Evolutionary conservation across 2,888 invertebrate genomes (phyloP).

Genomic region (Campoplex capitator): DNA sequence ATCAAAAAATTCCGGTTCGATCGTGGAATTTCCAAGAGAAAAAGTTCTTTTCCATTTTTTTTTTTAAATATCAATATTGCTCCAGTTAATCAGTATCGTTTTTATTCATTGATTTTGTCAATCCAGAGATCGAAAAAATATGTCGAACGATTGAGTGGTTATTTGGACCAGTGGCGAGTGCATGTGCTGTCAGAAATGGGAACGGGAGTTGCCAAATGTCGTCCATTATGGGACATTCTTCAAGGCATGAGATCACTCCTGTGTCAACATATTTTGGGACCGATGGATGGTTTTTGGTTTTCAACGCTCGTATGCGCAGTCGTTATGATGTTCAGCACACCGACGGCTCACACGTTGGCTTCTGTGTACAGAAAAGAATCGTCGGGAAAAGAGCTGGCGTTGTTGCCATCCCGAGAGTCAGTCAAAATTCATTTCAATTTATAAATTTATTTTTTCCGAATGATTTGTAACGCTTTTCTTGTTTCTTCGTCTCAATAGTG

Average conservation of each 20-base stretch:
- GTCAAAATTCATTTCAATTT: conserved; percentile 52
- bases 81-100: not conserved
- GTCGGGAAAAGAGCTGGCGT: conserved; percentile 71
- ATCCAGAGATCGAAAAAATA: conserved; percentile 87
- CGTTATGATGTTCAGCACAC: conserved; percentile 87
- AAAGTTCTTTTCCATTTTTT: not conserved
- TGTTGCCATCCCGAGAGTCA: conserved; percentile 79
- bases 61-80: not conserved
- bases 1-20: not conserved
- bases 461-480: not conserved
- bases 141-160: conserved; percentile 87
- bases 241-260: conserved; percentile 88
- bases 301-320: conserved; percentile 87
- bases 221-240: conserved; percentile 90
- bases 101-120: not conserved
- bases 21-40: not conserved
- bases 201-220: conserved; percentile 89
- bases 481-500: conserved; percentile 70
- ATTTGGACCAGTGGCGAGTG: conserved; percentile 89
- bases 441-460: conserved; percentile 2
- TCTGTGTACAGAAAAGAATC: conserved; percentile 84
- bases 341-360: conserved; percentile 87
- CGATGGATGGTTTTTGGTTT: conserved; percentile 91
- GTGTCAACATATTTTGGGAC: conserved; percentile 88
- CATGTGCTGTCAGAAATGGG: conserved; percentile 88